Evolutionary conservation across 2,888 invertebrate genomes (phyloP), one percentile per base, ranked within the genome.

Genomic region (Phyllotreta striolata): DNA sequence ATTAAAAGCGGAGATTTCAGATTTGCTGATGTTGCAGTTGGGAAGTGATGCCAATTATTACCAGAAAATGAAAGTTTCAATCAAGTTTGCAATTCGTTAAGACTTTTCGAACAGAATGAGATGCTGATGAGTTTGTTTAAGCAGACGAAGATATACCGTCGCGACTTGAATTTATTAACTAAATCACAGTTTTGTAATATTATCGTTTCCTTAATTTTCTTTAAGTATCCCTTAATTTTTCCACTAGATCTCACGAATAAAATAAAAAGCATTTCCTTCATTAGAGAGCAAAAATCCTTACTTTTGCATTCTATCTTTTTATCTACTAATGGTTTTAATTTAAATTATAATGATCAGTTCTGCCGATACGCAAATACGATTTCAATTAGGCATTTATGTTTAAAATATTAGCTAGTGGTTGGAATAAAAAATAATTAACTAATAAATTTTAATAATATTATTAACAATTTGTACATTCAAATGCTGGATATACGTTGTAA

Each of bases 41-140:
- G 6, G 10, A 43, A 59, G 41, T 51, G 59, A 59, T 51, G 51
- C 51, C 37, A 43, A 43, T 59, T 59, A 59, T 59, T 51, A 51
- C 35, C 10, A 51, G 59, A 59, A 59, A 59, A 59, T 59, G 59
- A 59, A 59, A 59, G 59, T 59, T 59, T 59, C 59, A 59, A 59
- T 59, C 59, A 43, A 59, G 52, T 59, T 59, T 52, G 59, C 51
- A 35, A 51, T 59, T 59, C 51, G 59, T 59, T 59, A 59, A 52
- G 59, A 59, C 41, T 40, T 59, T 59, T 52, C 35, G 6, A 12
- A 41, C 12, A 34, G 52, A 49, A 34, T 34, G 49, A 49, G 47
- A 49, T 41, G 51, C 47, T 58, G 58, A 49, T 49, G 58, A 58
- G 58, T 58, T 58, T 58, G 58, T 58, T 49, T 58, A 40, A 58